Evolutionary conservation across 1,140 invertebrate genomes (phyloP).

Genomic region (Cherax quadricarinatus): DNA sequence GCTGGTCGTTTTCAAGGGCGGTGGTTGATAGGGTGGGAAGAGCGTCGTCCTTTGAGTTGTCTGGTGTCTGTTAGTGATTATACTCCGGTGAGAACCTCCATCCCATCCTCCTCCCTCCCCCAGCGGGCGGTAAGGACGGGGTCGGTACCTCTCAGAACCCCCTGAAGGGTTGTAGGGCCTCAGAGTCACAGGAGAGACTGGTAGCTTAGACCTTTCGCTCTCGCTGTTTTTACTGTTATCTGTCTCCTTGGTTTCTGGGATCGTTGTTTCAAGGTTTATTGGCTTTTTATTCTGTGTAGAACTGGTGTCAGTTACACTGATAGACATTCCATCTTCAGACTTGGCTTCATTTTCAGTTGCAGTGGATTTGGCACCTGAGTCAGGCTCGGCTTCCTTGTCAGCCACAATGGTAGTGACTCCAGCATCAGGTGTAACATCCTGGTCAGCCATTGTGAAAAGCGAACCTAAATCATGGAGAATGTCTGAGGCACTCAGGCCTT

Average conservation of each 20-base stretch:
- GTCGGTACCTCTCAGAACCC: background rate
- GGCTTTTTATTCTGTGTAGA: background rate
- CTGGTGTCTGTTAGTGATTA: conserved; percentile 46
- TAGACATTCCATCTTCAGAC: no score
- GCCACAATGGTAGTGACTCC: background rate
- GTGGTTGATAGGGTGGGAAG: conserved; percentile 41
- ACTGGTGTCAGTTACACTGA: background rate
- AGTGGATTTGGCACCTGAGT: no score
- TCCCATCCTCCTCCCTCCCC: conserved; percentile 2
- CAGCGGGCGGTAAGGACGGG: conserved; percentile 33
- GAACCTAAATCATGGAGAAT: conserved; percentile 59
- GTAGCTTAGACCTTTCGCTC: background rate
- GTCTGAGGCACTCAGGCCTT: conserved; percentile 47
- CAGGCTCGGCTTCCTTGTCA: background rate
- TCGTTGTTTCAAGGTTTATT: no score
- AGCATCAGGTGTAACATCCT: background rate
- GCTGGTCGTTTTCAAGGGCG: background rate
- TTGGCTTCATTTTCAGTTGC: no score
- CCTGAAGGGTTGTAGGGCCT: conserved; percentile 35
- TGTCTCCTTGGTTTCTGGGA: background rate
- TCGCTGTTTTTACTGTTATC: background rate
- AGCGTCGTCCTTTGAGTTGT: conserved; percentile 38
- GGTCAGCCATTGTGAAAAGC: conserved; percentile 41
- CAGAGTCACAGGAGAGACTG: conserved; percentile 41
- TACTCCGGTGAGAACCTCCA: conserved; percentile 15